phyloP scores from a whole-genome alignment of 2,113 vertebrate species.

The Neolamprologus ventralis region DNA sequence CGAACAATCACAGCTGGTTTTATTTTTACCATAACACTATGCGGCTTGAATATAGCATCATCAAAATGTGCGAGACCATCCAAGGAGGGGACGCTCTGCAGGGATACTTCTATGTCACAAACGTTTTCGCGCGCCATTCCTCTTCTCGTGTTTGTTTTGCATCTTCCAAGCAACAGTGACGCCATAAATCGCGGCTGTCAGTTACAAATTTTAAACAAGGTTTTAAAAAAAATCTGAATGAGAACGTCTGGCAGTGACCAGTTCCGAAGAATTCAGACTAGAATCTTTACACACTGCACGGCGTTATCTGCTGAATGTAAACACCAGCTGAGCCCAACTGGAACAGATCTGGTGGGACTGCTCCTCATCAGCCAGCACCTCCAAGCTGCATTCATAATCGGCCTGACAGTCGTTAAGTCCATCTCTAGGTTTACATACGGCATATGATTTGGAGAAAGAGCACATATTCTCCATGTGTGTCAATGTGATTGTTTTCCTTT shows the following conservation, averaged over 20 bases:
- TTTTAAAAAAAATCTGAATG: not conserved
- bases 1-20: not conserved
- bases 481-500: not conserved
- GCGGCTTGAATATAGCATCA: not conserved
- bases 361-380: not conserved
- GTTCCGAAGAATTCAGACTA: not conserved
- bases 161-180: not conserved
- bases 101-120: too few relatives aligned
- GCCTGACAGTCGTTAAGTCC: not conserved
- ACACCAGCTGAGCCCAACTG: not conserved
- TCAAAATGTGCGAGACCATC: not conserved
- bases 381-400: not conserved
- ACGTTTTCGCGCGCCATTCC: rapidly evolving
- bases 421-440: rapidly evolving
- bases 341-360: not conserved
- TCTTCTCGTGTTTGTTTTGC: not conserved
- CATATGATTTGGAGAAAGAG: not conserved
- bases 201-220: not conserved
- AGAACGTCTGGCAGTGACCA: not conserved
- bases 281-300: rapidly evolving
- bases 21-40: not conserved
- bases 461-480: not conserved
- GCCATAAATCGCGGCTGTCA: rapidly evolving
- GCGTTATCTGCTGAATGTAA: not conserved
- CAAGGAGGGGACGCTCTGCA: not conserved